Conservation (phyloP, 1,140 invertebrate species). For the Microplitis mediator region DNA sequence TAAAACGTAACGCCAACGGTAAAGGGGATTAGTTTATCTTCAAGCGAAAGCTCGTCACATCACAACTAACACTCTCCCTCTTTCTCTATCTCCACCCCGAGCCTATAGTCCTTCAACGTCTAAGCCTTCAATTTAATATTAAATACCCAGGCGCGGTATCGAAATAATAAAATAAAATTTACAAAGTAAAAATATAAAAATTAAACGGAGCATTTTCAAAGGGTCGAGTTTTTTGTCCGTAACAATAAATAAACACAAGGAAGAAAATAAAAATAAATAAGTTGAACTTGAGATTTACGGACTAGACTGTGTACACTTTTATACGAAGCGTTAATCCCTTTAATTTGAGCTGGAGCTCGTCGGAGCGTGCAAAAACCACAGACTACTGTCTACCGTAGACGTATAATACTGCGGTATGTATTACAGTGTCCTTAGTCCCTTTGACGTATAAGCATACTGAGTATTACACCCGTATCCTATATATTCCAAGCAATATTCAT, state of each 20-base stretch:
- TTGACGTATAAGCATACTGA: constrained; percentile 36
- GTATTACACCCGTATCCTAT: too few relatives aligned
- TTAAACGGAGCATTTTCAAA: too few relatives aligned
- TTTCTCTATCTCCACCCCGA: background rate
- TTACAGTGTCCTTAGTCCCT: constrained; percentile 31
- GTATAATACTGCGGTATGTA: too few relatives aligned
- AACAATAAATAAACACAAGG: too few relatives aligned
- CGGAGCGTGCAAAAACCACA: constrained; percentile 30
- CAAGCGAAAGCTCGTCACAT: constrained; percentile 30
- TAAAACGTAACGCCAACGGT: constrained; percentile 60
- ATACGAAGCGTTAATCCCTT: constrained; percentile 46
- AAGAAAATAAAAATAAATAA: constrained; percentile 20
- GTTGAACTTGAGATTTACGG: constrained; percentile 27
- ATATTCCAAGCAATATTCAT: constrained; percentile 4
- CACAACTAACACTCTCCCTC: background rate
- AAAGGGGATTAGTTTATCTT: constrained; percentile 61
- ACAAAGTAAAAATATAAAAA: background rate
- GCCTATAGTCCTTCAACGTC: background rate
- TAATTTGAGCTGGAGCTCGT: constrained; percentile 32
- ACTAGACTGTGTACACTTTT: background rate
- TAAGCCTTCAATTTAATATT: background rate
- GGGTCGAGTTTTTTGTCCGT: too few relatives aligned
- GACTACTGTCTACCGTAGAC: too few relatives aligned
- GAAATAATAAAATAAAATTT: background rate
- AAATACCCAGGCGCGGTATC: background rate